phyloP scores from a whole-genome alignment of 2,113 vertebrate species.

The Prochilodus magdalenae region DNA sequence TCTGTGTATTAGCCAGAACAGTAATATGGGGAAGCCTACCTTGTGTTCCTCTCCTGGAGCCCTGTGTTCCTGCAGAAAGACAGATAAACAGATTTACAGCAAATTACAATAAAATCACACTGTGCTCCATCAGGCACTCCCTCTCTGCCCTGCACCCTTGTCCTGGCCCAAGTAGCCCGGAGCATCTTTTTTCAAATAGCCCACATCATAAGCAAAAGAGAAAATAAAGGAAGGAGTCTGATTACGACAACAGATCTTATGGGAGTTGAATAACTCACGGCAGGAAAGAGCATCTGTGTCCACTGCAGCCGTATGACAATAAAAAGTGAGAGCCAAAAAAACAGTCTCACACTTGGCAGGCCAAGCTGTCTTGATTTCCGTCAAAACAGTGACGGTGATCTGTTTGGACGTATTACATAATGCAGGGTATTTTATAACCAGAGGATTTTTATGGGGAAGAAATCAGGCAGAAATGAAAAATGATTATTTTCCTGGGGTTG shows the following conservation, averaged over 20 bases:
- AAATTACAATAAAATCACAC: not conserved
- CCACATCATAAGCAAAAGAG: not conserved
- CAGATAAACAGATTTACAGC: not conserved
- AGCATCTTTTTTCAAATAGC: constrained; percentile 3
- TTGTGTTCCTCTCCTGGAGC: constrained; percentile 82
- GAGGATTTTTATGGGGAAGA: not conserved
- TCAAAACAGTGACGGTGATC: not conserved
- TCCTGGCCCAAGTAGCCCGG: not conserved
- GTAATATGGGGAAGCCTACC: constrained; percentile 66
- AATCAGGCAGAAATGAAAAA: not conserved
- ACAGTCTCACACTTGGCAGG: not conserved
- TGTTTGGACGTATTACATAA: constrained; percentile 20
- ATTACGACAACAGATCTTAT: constrained; percentile 2
- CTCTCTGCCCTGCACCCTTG: not conserved
- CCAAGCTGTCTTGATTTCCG: not conserved
- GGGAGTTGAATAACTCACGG: not conserved
- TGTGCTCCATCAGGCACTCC: not conserved
- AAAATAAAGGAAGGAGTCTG: not conserved
- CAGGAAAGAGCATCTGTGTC: constrained; percentile 9
- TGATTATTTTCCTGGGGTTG: not conserved
- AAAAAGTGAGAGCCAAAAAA: constrained; percentile 33
- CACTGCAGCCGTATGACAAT: constrained; percentile 25
- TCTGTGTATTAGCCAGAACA: not conserved
- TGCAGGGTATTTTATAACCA: not conserved
- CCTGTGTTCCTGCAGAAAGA: constrained; percentile 68